These are phyloP conservation scores for Pao palembangensis DNA, from an alignment of 2,113 vertebrate species.

Conservation along the genomic window DNA sequence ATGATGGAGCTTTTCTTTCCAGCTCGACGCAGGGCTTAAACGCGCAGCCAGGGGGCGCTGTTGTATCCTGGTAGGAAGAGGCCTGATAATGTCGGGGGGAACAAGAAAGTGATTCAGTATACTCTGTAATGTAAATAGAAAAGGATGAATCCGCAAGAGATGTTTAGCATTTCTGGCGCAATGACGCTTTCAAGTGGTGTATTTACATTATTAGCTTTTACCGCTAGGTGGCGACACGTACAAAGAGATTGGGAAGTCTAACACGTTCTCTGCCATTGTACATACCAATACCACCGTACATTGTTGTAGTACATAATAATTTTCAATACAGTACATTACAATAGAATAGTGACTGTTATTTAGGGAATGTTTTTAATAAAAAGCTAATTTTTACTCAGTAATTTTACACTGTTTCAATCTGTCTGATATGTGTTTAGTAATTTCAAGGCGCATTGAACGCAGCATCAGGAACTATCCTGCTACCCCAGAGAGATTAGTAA, in stretches of 20 bases:
- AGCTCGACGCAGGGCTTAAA: slow-evolving; percentile 2
- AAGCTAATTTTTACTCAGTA: too few species aligned
- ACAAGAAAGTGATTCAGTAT: neutral
- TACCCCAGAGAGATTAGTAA: slow-evolving; percentile 36
- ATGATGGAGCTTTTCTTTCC: slow-evolving; percentile 66
- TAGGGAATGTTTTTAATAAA: too few species aligned
- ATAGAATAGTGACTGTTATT: too few species aligned
- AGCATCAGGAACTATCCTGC: slow-evolving; percentile 17
- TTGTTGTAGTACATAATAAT: too few species aligned
- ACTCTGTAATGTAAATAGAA: neutral
- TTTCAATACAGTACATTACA: too few species aligned
- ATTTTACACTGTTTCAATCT: neutral
- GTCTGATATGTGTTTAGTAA: neutral
- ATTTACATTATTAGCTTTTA: neutral
- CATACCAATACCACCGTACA: neutral
- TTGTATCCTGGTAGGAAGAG: neutral
- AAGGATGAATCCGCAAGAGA: neutral
- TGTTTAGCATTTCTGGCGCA: neutral
- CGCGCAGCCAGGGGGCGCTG: slow-evolving; percentile 46
- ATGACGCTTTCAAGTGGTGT: neutral
- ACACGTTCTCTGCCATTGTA: slow-evolving; percentile 24
- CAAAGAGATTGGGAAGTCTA: neutral
- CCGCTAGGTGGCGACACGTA: slow-evolving; percentile 24
- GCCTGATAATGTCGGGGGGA: too few species aligned
- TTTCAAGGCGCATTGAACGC: slow-evolving; percentile 26